Evolutionary conservation across 2,888 invertebrate species (phyloP).

Genomic region (Catocala fraxini): DNA sequence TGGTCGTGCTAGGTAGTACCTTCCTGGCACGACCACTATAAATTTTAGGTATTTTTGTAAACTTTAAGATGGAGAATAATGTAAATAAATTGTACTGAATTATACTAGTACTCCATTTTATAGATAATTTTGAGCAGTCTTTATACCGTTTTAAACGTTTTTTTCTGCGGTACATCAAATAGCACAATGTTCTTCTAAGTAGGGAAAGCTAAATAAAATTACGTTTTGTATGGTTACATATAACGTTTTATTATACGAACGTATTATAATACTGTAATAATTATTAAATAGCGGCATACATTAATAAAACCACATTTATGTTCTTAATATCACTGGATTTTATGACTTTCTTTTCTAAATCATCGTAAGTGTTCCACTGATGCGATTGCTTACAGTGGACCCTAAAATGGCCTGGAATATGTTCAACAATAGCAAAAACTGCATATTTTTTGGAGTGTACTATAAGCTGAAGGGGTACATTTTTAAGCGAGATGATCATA

Average conservation of each 20-base stretch:
- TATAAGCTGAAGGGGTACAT: too few species aligned
- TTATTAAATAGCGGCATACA: not conserved
- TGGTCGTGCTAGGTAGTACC: too few species aligned
- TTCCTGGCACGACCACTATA: not conserved
- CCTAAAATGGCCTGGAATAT: constrained; percentile 13
- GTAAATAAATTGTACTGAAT: too few species aligned
- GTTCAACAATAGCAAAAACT: constrained; percentile 9
- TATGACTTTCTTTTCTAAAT: constrained; percentile 4
- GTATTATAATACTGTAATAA: constrained; percentile 2
- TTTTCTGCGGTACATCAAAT: constrained; percentile 5
- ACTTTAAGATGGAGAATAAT: too few species aligned
- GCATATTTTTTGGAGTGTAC: constrained; percentile 10
- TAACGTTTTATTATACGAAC: constrained; percentile 1
- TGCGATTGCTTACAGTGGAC: constrained; percentile 14
- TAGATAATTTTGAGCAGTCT: too few species aligned
- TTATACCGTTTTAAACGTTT: too few species aligned
- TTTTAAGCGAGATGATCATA: not conserved
- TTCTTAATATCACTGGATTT: constrained; percentile 1
- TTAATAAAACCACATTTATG: constrained; percentile 7
- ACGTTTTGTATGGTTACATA: constrained; percentile 5
- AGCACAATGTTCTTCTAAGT: constrained; percentile 7
- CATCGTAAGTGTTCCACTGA: constrained; percentile 13
- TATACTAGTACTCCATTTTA: too few species aligned
- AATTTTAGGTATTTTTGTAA: not conserved
- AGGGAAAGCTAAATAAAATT: constrained; percentile 5